Evolutionary conservation across 1,140 invertebrate genomes (phyloP).

Genomic region (Meloidogyne chitwoodi): DNA sequence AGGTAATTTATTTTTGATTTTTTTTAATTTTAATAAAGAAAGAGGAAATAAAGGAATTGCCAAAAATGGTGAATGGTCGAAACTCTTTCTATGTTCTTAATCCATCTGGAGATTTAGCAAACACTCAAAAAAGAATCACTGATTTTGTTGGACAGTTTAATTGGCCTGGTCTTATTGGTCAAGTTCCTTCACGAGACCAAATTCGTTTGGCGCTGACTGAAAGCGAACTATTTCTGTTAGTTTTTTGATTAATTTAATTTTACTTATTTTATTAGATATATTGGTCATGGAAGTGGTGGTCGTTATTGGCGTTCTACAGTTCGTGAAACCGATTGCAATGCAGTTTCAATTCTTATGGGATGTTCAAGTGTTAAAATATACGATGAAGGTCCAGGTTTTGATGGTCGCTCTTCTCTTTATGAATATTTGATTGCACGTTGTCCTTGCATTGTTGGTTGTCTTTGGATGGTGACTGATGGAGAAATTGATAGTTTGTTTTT

Average conservation of each 20-base stretch:
- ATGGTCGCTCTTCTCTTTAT: constrained; percentile 44
- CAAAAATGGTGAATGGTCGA: constrained; percentile 39
- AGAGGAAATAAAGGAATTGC: constrained; percentile 30
- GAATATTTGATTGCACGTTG: constrained; percentile 48
- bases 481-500: constrained; percentile 33
- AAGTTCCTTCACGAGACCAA: constrained; percentile 21
- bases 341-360: constrained; percentile 51
- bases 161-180: constrained; percentile 41
- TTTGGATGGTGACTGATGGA: constrained; percentile 56
- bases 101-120: constrained; percentile 49
- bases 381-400: constrained; percentile 41
- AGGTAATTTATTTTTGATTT: not conserved
- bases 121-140: constrained; percentile 41
- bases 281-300: constrained; percentile 51
- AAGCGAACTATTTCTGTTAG: constrained; percentile 49
- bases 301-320: constrained; percentile 34
- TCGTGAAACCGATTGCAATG: constrained; percentile 39
- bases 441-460: constrained; percentile 51
- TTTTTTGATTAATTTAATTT: constrained; percentile 22
- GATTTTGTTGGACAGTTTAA: constrained; percentile 34
- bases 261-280: constrained; percentile 34
- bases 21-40: not conserved
- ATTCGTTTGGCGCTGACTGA: constrained; percentile 30
- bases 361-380: constrained; percentile 49
- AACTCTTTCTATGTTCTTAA: constrained; percentile 52